Base-by-base conservation (phyloP, 2,888 invertebrate species). In the Phyllotreta striolata region DNA sequence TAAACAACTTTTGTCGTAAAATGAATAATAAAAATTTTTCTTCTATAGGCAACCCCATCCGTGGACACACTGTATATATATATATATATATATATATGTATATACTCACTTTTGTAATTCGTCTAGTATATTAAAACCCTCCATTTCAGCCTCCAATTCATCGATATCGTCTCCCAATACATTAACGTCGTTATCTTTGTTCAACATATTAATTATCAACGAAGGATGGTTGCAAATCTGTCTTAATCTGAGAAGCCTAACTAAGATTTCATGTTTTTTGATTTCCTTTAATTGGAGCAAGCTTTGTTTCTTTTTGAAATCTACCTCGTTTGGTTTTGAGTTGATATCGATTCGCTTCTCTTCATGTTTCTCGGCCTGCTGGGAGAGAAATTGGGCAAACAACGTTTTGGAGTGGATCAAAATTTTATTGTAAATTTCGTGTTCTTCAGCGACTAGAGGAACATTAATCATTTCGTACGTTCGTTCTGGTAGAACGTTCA, bases 191-290 rank as follows among this genome's bases (percentile, higher is more conserved):
- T 24, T 24, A 24, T 3, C 1, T 46, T 61, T 55, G n/a, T 41
- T 46, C 38, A 63, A 39, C 63, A 66, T 88, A 63, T 85, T 78
- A 74, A 87, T 86, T 72, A 96, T 92, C 10, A 98, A 85, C 0
- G 90, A 89, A 38, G 96, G 91, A 83, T 97, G 96, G 76, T 93
- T 92, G 77, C 94, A 94, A 64, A 93, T 89, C 79, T 98, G 97
- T 0, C 97, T 85, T 62, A 98, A 81, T 8, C 97, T 86, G 60
- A 97, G 81, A 9, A 98, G 78, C 1, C 96, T 83, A 0, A 95
- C 91, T 69, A 98, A 82, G 79, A 95, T 91, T 81, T 86, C 83
- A 65, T 85, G 84, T 5, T 85, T 78, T 67, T 84, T 84, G 4
- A 87, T 80, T 59, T 82, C 79, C 41, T 75, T 73, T 62, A 88